phyloP scores from a whole-genome alignment of 1,140 invertebrate genomes.

The Ditylenchus dipsaci region DNA sequence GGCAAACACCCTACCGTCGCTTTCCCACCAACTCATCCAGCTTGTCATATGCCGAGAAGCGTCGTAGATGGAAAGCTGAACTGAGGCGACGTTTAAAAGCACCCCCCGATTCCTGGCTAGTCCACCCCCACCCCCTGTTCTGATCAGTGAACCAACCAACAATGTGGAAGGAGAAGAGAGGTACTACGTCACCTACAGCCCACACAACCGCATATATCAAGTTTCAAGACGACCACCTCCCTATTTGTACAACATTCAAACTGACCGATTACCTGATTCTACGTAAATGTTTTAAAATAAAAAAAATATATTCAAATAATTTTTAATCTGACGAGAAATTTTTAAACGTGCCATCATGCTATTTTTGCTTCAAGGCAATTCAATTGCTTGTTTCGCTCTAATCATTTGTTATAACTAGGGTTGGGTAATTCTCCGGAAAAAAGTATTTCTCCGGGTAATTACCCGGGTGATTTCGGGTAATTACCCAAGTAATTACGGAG shows the following conservation, averaged over 20 bases:
- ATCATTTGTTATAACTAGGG: too few species aligned
- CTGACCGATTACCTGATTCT: background rate
- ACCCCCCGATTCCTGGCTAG: slow-evolving; percentile 17
- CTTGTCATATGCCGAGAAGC: slow-evolving; percentile 35
- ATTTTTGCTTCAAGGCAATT: too few species aligned
- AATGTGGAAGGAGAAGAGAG: background rate
- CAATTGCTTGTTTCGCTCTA: too few species aligned
- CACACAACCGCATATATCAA: slow-evolving; percentile 21
- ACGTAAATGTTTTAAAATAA: slow-evolving; percentile 6
- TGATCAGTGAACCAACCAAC: slow-evolving; percentile 4
- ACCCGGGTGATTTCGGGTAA: too few species aligned
- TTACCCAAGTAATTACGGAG: too few species aligned
- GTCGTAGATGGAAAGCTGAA: slow-evolving; percentile 38
- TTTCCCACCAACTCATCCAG: slow-evolving; percentile 27
- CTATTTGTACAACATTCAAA: slow-evolving; percentile 20
- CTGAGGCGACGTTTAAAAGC: slow-evolving; percentile 23
- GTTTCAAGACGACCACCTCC: slow-evolving; percentile 22
- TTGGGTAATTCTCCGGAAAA: too few species aligned
- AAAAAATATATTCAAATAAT: too few species aligned
- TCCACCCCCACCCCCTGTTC: background rate
- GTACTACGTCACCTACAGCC: slow-evolving; percentile 31
- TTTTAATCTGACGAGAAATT: too few species aligned
- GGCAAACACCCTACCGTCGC: slow-evolving; percentile 35
- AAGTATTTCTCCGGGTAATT: too few species aligned
- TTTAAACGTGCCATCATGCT: too few species aligned